Base-by-base conservation (phyloP, 2,797 vertebrate species). In the Schizopygopsis malacanthus region DNA sequence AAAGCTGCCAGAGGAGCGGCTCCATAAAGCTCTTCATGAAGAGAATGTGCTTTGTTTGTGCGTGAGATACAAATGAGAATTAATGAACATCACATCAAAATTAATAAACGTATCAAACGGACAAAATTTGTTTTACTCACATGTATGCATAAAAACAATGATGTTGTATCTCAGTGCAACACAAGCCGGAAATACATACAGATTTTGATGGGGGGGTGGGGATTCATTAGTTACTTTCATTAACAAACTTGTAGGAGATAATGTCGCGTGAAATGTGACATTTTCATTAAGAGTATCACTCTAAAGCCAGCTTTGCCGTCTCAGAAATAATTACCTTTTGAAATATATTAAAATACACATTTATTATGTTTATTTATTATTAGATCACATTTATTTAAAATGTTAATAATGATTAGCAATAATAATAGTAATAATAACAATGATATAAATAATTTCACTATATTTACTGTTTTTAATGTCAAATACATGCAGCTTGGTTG, bases 1-100 rank as follows among this genome's bases (percentile, higher is more conserved):
- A 87, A 83, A 82, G 79, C 80, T 89, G 85, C 84, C 83, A 85
- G 67, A 79, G 22, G 54, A 39, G 75, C 18, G 45, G 81, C 41
- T 5, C 75, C 39, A 70, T 77, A 87, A 65, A 75, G 69, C 84
- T 45, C 47, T 76, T 83, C 18, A 71, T 20, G 1, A 67, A 47
- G 33, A 12, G 75, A 71, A 54, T 79, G 16, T 2, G 5, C 45
- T 81, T 73, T 75, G 70, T 80, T 41, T 87, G 37, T 1, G n/a
- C 13, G 20, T 47, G 47, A 56, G 39, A 41, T 12, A 50, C 22
- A 43, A 70, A 61, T 71, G 7, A 59, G 67, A 84, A 84, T 59
- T 8, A 41, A 59, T 79, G 73, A 47, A 50, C 52, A 63, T 59
- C 75, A 82, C 33, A 50, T 78, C 47, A 43, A 10, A 78, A 67